These are phyloP conservation scores for Lobophora halterata DNA, from an alignment of 2,888 invertebrate species.

Conservation along the genomic window DNA sequence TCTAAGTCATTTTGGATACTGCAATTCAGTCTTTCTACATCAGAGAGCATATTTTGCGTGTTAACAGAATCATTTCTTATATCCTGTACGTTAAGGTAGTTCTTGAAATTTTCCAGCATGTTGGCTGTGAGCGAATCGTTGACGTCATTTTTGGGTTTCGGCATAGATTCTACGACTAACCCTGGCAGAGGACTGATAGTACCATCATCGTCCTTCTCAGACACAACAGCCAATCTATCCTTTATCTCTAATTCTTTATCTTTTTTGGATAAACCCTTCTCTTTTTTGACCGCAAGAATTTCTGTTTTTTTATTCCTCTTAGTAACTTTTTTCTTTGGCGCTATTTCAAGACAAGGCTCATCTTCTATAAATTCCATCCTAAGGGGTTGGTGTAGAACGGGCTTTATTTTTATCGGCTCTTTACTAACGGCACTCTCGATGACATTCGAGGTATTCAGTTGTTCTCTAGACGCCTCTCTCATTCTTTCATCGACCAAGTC, in stretches of 20 bases:
- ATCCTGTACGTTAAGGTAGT: slow-evolving; percentile 41
- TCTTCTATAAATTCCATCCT: slow-evolving; percentile 50
- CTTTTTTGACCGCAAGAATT: slow-evolving; percentile 21
- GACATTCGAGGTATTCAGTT: slow-evolving; percentile 50
- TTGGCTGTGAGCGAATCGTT: slow-evolving; percentile 44
- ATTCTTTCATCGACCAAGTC: slow-evolving; percentile 57
- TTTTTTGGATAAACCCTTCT: slow-evolving; percentile 23
- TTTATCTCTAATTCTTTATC: too few species aligned
- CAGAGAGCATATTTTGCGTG: slow-evolving; percentile 52
- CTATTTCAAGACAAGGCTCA: slow-evolving; percentile 2
- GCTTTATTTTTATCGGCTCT: slow-evolving; percentile 32
- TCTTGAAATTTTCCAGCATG: slow-evolving; percentile 50
- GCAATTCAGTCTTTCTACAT: slow-evolving; percentile 39
- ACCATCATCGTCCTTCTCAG: slow-evolving; percentile 36
- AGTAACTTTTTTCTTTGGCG: slow-evolving; percentile 12
- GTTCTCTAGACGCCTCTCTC: slow-evolving; percentile 43
- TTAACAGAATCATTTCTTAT: slow-evolving; percentile 42
- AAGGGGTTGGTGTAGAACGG: slow-evolving; percentile 33
- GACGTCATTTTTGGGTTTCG: slow-evolving; percentile 30
- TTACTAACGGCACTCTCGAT: slow-evolving; percentile 28
- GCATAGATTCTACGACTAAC: slow-evolving; percentile 51
- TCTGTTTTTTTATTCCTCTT: slow-evolving; percentile 24
- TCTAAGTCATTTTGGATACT: slow-evolving; percentile 35
- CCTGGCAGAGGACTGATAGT: slow-evolving; percentile 61
- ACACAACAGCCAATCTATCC: not conserved